Conservation (phyloP, 2,797 vertebrate species). For the Melanotaenia boesemani region DNA sequence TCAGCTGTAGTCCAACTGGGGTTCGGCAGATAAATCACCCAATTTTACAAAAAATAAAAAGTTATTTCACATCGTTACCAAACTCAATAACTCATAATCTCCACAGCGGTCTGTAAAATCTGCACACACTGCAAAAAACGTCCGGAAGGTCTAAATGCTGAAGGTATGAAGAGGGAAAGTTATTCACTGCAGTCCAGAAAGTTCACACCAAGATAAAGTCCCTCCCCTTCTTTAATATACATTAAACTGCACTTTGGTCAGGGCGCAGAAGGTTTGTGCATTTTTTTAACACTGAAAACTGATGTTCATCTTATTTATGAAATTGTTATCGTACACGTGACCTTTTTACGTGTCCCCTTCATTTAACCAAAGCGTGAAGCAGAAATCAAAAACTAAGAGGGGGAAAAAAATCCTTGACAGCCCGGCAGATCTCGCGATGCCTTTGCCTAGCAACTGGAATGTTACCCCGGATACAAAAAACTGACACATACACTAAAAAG, state of each 20-base stretch:
- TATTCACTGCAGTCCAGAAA: conserved; percentile 1
- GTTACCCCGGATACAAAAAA: conserved; percentile 68
- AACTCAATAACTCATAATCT: neutral
- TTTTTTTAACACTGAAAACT: neutral
- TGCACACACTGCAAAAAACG: conserved; percentile 17
- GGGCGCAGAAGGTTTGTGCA: neutral
- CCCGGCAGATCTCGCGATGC: conserved; percentile 64
- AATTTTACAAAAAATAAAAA: neutral
- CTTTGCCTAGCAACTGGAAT: conserved; percentile 66
- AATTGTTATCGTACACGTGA: neutral
- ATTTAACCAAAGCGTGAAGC: neutral
- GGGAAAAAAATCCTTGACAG: neutral
- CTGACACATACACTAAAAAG: conserved; percentile 22
- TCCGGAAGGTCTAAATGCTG: conserved; percentile 53
- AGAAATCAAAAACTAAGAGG: neutral
- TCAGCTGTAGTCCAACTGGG: neutral
- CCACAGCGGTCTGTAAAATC: conserved; percentile 24
- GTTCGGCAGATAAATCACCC: neutral
- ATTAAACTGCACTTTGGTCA: neutral
- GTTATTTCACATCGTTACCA: conserved; percentile 52
- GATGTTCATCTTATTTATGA: neutral
- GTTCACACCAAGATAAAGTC: conserved; percentile 3
- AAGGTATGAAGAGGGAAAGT: conserved; percentile 46
- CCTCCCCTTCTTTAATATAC: conserved; percentile 28
- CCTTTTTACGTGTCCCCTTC: neutral